Conservation (phyloP, 2,113 vertebrate genomes). For the Solenodon paradoxus region DNA sequence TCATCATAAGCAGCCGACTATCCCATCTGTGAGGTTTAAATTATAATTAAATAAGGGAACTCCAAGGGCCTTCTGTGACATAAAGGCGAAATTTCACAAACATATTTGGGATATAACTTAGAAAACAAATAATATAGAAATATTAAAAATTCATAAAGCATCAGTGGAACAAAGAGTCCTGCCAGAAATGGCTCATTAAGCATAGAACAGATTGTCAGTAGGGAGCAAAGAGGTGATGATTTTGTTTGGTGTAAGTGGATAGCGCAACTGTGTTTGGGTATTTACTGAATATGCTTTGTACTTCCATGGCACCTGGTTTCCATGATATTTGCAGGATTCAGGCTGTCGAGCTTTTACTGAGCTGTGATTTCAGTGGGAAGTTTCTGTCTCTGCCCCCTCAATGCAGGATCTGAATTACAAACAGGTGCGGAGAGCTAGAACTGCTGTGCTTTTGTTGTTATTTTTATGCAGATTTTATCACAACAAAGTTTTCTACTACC, state of each 20-base stretch:
- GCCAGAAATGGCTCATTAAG: constrained; percentile 25
- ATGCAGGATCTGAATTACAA: constrained; percentile 23
- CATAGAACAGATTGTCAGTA: background rate
- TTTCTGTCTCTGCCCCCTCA: background rate
- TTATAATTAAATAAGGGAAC: constrained; percentile 6
- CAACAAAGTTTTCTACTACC: background rate
- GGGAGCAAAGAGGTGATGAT: constrained; percentile 11
- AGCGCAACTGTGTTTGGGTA: constrained; percentile 19
- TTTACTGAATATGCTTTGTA: background rate
- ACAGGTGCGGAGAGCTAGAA: constrained; percentile 29
- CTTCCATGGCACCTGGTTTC: background rate
- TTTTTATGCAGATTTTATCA: constrained; percentile 9
- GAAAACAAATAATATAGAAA: background rate
- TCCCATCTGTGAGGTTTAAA: background rate
- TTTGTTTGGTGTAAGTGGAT: constrained; percentile 12
- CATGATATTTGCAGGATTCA: background rate
- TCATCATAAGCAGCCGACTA: background rate
- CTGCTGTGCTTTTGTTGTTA: background rate
- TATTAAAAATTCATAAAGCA: background rate
- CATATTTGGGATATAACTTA: background rate
- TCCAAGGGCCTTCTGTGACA: background rate
- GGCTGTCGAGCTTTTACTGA: background rate
- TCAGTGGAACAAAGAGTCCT: background rate
- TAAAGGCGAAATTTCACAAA: constrained; percentile 1
- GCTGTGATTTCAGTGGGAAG: constrained; percentile 13